Evolutionary conservation across 2,113 vertebrate genomes (phyloP).

Genomic region (Regulus satrapa): DNA sequence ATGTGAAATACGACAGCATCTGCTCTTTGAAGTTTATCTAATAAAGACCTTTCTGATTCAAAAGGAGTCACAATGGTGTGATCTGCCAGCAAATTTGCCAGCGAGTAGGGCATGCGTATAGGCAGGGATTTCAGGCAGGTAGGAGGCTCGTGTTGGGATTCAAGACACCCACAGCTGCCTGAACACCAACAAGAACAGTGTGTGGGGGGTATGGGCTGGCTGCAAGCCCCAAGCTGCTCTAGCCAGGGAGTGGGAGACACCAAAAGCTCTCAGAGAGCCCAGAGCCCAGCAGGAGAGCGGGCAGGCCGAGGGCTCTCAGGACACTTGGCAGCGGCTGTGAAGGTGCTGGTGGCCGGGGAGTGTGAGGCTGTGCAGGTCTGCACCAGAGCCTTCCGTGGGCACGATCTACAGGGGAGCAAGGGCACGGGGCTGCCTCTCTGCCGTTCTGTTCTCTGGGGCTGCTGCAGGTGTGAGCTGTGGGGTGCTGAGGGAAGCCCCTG

Average conservation of each 20-base stretch:
- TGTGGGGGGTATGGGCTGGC: neutral
- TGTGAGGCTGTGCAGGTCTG: neutral
- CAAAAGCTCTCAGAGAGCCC: neutral
- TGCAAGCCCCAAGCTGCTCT: neutral
- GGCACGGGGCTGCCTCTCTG: too few relatives aligned
- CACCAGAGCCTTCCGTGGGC: neutral
- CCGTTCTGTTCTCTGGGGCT: neutral
- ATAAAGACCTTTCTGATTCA: neutral
- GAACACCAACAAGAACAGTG: neutral
- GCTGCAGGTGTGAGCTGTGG: neutral
- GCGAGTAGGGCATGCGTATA: neutral
- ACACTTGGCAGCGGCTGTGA: neutral
- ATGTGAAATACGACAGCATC: neutral
- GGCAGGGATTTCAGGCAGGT: neutral
- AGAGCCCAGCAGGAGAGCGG: neutral
- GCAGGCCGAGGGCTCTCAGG: neutral
- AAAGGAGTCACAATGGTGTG: neutral
- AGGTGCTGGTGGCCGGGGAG: neutral
- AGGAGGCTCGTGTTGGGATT: neutral
- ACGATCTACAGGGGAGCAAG: neutral
- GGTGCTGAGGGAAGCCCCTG: neutral
- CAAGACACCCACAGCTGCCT: rapidly evolving
- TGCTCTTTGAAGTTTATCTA: neutral
- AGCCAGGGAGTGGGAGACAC: neutral
- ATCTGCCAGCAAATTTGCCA: neutral